These are phyloP conservation scores for Pogonocherus hispidulus DNA, from an alignment of 2,888 invertebrate species.

Conservation along the genomic window DNA sequence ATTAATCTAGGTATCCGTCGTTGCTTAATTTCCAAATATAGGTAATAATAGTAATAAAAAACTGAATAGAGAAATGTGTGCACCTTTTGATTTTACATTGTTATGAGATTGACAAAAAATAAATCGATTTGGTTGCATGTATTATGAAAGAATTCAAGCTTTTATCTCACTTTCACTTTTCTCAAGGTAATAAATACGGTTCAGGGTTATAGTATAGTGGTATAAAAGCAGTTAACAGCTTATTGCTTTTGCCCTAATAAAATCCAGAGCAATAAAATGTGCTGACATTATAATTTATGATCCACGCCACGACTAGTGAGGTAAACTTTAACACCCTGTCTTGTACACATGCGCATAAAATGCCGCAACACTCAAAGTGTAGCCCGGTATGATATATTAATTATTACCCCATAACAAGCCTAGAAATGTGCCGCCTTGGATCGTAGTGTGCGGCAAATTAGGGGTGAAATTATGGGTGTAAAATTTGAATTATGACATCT, in stretches of 20 bases:
- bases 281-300: constrained; percentile 11
- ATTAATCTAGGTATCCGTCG: too few species aligned
- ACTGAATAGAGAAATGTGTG: too few species aligned
- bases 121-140: too few species aligned
- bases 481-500: not conserved
- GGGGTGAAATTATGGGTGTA: not conserved
- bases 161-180: too few species aligned
- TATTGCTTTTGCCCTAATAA: not conserved
- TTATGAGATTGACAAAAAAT: too few species aligned
- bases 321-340: not conserved
- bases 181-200: too few species aligned
- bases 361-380: not conserved
- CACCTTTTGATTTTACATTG: too few species aligned
- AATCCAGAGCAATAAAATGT: constrained; percentile 1
- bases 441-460: not conserved
- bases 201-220: too few species aligned
- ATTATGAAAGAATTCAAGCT: too few species aligned
- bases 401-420: constrained; percentile 17
- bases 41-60: too few species aligned
- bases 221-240: not conserved
- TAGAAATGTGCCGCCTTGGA: constrained; percentile 1
- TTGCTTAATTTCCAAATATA: too few species aligned
- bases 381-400: not conserved
- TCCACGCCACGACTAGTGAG: not conserved
- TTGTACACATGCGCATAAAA: not conserved